Evolutionary conservation across 2,888 invertebrate genomes (phyloP).

Genomic region (Synanthedon vespiformis): DNA sequence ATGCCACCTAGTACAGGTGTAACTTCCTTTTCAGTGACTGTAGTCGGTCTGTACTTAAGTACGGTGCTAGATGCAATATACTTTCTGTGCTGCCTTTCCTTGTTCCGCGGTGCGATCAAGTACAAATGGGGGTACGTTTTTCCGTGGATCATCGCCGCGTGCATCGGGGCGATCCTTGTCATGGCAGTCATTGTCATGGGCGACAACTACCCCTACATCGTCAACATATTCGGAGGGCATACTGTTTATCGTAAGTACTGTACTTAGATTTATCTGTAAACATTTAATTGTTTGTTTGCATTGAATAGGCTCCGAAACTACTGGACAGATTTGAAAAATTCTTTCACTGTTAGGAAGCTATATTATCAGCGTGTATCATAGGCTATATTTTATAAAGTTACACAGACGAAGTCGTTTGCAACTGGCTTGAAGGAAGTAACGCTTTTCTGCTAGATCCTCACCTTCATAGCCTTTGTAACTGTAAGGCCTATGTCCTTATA

Average conservation of each 20-base stretch:
- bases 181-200: slow-evolving; percentile 39
- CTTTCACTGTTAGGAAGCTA: too few species aligned
- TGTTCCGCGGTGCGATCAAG: slow-evolving; percentile 59
- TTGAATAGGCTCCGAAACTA: too few species aligned
- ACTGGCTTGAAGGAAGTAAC: too few species aligned
- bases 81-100: slow-evolving; percentile 57
- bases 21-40: slow-evolving; percentile 42
- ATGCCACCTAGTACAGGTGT: background rate
- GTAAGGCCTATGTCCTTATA: too few species aligned
- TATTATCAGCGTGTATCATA: too few species aligned
- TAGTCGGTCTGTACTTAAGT: slow-evolving; percentile 56
- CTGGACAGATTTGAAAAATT: too few species aligned
- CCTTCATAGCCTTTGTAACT: too few species aligned
- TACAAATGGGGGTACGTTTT: slow-evolving; percentile 56
- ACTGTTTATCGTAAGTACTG: slow-evolving; percentile 58
- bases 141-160: slow-evolving; percentile 59
- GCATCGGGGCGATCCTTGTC: slow-evolving; percentile 43
- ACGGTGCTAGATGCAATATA: slow-evolving; percentile 57
- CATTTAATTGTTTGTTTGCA: too few species aligned
- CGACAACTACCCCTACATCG: slow-evolving; percentile 48
- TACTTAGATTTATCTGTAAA: too few species aligned
- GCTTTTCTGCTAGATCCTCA: too few species aligned
- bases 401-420: too few species aligned
- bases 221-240: slow-evolving; percentile 55
- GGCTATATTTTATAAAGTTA: too few species aligned